Evolutionary conservation across 2,888 invertebrate genomes (phyloP).

Genomic region (Lordiphosa fenestrarum): DNA sequence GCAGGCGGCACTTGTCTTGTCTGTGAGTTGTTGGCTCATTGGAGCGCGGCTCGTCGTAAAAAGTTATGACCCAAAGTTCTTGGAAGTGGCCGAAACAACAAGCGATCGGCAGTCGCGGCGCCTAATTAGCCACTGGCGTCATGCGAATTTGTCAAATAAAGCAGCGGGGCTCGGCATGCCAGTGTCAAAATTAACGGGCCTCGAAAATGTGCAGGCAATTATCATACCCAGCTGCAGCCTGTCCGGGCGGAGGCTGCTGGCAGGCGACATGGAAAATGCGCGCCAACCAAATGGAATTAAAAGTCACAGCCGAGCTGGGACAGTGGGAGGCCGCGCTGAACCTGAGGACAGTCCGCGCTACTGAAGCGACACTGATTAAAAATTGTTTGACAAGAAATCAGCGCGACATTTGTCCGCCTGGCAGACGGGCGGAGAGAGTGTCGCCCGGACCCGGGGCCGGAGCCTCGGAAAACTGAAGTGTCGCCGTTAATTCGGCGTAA

Average conservation of each 20-base stretch:
- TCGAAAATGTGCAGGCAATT: constrained; percentile 66
- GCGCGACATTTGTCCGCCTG: constrained; percentile 60
- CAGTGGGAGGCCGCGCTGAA: neutral
- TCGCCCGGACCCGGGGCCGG: neutral
- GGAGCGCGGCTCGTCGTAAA: constrained; percentile 50
- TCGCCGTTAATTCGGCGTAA: constrained; percentile 69
- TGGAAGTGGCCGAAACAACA: constrained; percentile 39
- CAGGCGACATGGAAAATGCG: constrained; percentile 25
- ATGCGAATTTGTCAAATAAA: constrained; percentile 75
- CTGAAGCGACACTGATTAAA: constrained; percentile 75
- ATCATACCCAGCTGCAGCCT: constrained; percentile 34
- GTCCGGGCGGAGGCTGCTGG: constrained; percentile 12
- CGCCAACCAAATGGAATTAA: constrained; percentile 57
- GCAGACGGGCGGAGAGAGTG: constrained; percentile 13
- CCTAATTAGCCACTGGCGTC: constrained; percentile 63
- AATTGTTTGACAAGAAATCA: constrained; percentile 76
- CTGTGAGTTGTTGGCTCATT: constrained; percentile 4
- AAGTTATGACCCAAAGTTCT: constrained; percentile 50
- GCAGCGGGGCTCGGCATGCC: constrained; percentile 43
- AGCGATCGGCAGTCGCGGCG: constrained; percentile 31
- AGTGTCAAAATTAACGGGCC: constrained; percentile 46
- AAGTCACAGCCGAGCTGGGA: constrained; percentile 30
- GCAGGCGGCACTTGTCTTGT: constrained; percentile 51
- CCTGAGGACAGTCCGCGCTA: constrained; percentile 36
- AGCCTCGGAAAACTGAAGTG: constrained; percentile 47